phyloP scores from a whole-genome alignment of 2,797 vertebrate genomes.

The Gastrophryne carolinensis region DNA sequence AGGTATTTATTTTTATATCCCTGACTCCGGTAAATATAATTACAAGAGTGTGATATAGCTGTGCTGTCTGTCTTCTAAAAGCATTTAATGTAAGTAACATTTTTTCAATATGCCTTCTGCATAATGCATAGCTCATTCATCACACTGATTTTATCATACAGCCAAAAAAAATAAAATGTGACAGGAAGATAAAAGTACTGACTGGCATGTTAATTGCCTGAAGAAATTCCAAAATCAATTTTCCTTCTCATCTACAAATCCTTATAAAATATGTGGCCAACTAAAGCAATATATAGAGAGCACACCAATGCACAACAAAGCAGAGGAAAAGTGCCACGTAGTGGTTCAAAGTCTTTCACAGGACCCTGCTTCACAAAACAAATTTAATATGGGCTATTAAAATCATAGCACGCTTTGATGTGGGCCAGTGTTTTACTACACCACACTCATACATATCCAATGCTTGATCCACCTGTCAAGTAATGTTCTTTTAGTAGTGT shows the following conservation, averaged over 20 bases:
- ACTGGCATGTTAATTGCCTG: constrained; percentile 51
- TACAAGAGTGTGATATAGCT: neutral
- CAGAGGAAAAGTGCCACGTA: no score
- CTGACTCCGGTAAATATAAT: constrained; percentile 34
- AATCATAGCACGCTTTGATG: no score
- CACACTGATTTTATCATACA: constrained; percentile 55
- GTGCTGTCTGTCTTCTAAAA: constrained; percentile 51
- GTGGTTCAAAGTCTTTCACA: no score
- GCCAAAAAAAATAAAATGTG: constrained; percentile 50
- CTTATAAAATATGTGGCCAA: neutral
- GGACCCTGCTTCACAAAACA: no score
- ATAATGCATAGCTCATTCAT: constrained; percentile 54
- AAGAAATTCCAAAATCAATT: constrained; percentile 20
- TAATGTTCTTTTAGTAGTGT: no score
- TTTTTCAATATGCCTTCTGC: constrained; percentile 52
- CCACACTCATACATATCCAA: no score
- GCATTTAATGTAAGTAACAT: constrained; percentile 53
- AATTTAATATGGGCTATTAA: no score
- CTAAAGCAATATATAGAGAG: neutral
- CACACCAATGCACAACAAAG: no score
- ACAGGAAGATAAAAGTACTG: constrained; percentile 53
- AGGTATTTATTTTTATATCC: neutral
- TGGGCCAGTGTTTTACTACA: no score
- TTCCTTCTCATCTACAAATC: neutral
- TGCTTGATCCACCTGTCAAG: no score